These are phyloP conservation scores for Lasioglossum albipes DNA, from an alignment of 1,140 invertebrate species.

Conservation along the genomic window DNA sequence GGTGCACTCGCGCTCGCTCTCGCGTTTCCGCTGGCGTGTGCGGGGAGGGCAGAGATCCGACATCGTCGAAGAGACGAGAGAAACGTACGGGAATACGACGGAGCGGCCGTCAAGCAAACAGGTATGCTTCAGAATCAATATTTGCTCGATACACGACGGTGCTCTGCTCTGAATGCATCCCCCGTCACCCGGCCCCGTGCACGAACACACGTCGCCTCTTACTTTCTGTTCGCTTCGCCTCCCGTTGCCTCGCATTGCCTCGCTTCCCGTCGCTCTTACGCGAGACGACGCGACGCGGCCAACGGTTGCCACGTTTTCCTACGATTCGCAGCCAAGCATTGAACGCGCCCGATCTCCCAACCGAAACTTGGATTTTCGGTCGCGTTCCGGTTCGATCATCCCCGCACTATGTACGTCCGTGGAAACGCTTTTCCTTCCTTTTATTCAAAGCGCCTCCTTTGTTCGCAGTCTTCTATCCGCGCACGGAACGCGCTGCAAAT, in stretches of 20 bases:
- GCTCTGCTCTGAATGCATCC: constrained; percentile 68
- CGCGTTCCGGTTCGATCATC: constrained; percentile 22
- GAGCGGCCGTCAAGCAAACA: constrained; percentile 65
- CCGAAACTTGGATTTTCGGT: constrained; percentile 22
- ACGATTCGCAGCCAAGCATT: constrained; percentile 17
- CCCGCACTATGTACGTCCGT: not conserved
- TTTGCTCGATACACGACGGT: constrained; percentile 72
- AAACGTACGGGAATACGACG: constrained; percentile 35
- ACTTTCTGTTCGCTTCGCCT: constrained; percentile 35
- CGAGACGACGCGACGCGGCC: constrained; percentile 23
- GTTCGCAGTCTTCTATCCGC: not conserved
- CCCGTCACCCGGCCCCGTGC: constrained; percentile 50
- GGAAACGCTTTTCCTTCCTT: not conserved
- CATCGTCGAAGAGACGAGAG: constrained; percentile 30
- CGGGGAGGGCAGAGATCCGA: constrained; percentile 10
- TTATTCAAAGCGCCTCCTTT: not conserved
- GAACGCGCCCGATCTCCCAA: not conserved
- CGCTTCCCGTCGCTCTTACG: constrained; percentile 38
- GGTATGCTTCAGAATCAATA: constrained; percentile 75
- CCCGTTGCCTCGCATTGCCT: constrained; percentile 21
- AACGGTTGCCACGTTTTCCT: constrained; percentile 24
- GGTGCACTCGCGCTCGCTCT: no score
- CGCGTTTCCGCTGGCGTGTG: not conserved
- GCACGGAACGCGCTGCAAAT: not conserved
- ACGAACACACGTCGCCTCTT: constrained; percentile 45